A percentile compares a stretch with the other conserved stretches of the same genome.
phyloP scores from a whole-genome alignment of 2,888 invertebrate species.

The Acrobasis suavella region DNA sequence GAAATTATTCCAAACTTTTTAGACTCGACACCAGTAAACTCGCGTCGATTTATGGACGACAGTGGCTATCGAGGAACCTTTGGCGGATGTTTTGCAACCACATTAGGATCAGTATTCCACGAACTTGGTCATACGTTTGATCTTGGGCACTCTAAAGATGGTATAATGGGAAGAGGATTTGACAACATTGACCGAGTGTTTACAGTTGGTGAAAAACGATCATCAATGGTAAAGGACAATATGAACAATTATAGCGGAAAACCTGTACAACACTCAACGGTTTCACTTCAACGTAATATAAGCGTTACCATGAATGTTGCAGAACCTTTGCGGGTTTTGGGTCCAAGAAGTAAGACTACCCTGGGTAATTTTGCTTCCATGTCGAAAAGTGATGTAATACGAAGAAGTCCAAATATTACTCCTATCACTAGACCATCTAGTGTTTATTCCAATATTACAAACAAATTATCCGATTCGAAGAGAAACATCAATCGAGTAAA shows the following conservation, averaged over 20 bases:
- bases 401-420: slow-evolving; percentile 77
- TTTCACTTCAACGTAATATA: slow-evolving; percentile 82
- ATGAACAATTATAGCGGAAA: slow-evolving; percentile 83
- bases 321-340: slow-evolving; percentile 74
- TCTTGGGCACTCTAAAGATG: slow-evolving; percentile 93
- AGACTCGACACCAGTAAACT: slow-evolving; percentile 85
- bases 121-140: slow-evolving; percentile 97
- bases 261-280: slow-evolving; percentile 84
- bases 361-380: slow-evolving; percentile 77
- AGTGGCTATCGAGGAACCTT: slow-evolving; percentile 94
- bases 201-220: slow-evolving; percentile 81
- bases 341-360: slow-evolving; percentile 78
- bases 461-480: slow-evolving; percentile 71
- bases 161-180: slow-evolving; percentile 96
- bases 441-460: slow-evolving; percentile 74
- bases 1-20: slow-evolving; percentile 84
- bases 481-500: slow-evolving; percentile 67
- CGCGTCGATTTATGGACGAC: slow-evolving; percentile 91
- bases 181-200: slow-evolving; percentile 92
- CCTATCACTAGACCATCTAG: slow-evolving; percentile 79
- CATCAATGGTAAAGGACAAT: slow-evolving; percentile 69
- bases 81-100: slow-evolving; percentile 94
- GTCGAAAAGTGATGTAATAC: slow-evolving; percentile 70
- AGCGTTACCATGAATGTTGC: slow-evolving; percentile 85
- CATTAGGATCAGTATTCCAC: slow-evolving; percentile 94